Conservation (phyloP, 2,888 invertebrate species). For the Thysanoteuthis rhombus region DNA sequence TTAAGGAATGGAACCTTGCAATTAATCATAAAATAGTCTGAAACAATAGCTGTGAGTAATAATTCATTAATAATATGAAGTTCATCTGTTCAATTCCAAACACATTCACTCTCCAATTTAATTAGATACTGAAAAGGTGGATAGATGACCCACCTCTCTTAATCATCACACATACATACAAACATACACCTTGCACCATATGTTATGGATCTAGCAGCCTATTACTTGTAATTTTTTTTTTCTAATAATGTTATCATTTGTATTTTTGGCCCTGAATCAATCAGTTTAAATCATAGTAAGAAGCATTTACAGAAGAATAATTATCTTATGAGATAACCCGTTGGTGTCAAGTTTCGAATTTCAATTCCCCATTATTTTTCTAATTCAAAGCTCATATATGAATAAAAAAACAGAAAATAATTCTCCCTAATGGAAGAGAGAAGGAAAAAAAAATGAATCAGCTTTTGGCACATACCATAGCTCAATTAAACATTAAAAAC, state of each 20-base stretch:
- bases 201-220: not conserved
- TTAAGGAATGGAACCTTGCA: not conserved
- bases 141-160: not conserved
- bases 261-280: not conserved
- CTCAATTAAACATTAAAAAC: not conserved
- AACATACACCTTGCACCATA: not conserved
- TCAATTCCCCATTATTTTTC: not conserved
- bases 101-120: not conserved
- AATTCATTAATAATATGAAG: not conserved
- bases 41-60: not conserved
- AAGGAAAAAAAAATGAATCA: not conserved
- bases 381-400: not conserved
- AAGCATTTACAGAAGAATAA: not conserved
- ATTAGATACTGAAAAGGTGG: not conserved
- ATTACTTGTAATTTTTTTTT: not conserved
- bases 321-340: not conserved
- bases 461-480: not conserved
- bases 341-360: not conserved
- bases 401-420: not conserved
- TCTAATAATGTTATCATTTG: not conserved
- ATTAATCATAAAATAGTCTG: not conserved
- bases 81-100: not conserved
- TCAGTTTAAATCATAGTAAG: not conserved
- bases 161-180: not conserved
- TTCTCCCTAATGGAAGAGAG: not conserved